Evolutionary conservation across 2,888 invertebrate genomes (phyloP), one percentile per base, ranked within the genome.

Genomic region (Hyppa rectilinea): DNA sequence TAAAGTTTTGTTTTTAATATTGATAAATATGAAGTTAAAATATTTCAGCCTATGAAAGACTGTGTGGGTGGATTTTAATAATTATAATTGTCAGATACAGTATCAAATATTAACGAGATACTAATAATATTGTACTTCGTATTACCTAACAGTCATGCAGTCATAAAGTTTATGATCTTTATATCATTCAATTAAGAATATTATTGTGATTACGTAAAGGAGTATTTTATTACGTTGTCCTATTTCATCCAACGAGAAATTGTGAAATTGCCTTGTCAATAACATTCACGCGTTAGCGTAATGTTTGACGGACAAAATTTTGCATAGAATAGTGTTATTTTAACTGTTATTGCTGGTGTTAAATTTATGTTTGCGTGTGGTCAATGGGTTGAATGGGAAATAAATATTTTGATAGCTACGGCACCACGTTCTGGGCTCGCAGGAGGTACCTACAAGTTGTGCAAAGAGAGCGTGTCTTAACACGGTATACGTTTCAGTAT

Each of bases 401-500:
- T 75, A 69, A 61, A 49, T 70, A 75, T 77, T 49, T 68, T 36
- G 63, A 58, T 62, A 75, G 58, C 49, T 47, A 65, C 4, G 17
- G 34, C 7, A 52, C 45, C n/a, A 45, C 29, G 43, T 61, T 40
- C 23, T 45, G 12, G 50, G n/a, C 12, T 62, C 7, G 23, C 26
- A 3, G 26, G 40, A 49, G 40, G 77, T 52, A 62, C 23, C 38
- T 67, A 60, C 53, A 67, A 59, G 61, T 43, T 66, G 63, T 58
- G 66, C 36, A 63, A 60, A 75, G 80, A 50, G 68, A 78, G 71
- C 67, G 58, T 55, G 71, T 60, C 64, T 66, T 65, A 55, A 61
- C 60, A 61, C 55, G 47, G 62, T 56, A 56, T 71, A 65, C 55
- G 76, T 79, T 75, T 64, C 70, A 80, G 77, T 77, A 86, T 86